Conservation (phyloP, 1,140 invertebrate species). For the Trichoplusia ni region DNA sequence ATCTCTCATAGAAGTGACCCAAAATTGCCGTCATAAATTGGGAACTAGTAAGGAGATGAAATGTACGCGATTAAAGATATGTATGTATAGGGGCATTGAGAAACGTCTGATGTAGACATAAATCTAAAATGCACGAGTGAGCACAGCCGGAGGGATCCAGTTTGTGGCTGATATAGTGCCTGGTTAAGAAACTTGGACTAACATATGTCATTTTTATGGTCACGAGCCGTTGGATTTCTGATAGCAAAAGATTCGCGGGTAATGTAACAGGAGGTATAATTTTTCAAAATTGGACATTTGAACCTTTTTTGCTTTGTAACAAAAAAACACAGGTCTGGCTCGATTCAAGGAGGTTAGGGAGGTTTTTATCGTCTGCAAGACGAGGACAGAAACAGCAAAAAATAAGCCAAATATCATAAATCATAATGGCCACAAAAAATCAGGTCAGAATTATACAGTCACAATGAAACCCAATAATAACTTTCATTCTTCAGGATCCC, state of each 20-base stretch:
- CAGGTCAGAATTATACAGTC: too few species aligned
- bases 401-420: too few species aligned
- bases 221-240: slow-evolving; percentile 10
- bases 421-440: too few species aligned
- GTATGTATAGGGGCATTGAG: slow-evolving; percentile 14
- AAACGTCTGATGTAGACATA: slow-evolving; percentile 21
- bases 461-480: too few species aligned
- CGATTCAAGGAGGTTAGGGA: too few species aligned
- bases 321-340: too few species aligned
- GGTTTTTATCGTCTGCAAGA: too few species aligned
- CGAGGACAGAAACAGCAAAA: too few species aligned
- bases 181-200: slow-evolving; percentile 16
- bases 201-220: slow-evolving; percentile 25
- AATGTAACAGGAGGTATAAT: not conserved
- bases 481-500: too few species aligned
- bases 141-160: slow-evolving; percentile 12
- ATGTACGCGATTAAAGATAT: not conserved
- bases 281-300: not conserved
- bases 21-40: not conserved
- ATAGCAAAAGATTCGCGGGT: slow-evolving; percentile 10
- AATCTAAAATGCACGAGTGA: slow-evolving; percentile 23
- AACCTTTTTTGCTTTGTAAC: slow-evolving; percentile 3
- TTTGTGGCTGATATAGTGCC: slow-evolving; percentile 6
- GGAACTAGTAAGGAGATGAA: slow-evolving; percentile 1
- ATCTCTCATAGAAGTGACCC: too few species aligned